phyloP scores from a whole-genome alignment of 1,140 invertebrate genomes.

The Drosophila mayri region DNA sequence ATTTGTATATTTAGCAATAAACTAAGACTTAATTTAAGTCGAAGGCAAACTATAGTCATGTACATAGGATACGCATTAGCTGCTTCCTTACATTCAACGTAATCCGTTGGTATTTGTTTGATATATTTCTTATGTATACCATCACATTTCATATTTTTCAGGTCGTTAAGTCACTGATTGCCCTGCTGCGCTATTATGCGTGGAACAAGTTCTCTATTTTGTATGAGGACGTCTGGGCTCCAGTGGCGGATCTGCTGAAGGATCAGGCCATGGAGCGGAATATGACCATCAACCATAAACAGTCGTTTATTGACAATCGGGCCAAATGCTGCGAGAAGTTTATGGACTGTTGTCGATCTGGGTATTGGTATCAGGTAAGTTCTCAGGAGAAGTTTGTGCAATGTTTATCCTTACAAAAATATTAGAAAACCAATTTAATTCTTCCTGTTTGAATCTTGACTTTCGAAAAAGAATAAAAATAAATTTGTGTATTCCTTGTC shows the following conservation, averaged over 20 bases:
- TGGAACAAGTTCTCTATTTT: slow-evolving; percentile 98
- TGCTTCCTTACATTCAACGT: no score
- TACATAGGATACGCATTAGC: not conserved
- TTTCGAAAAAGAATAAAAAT: not conserved
- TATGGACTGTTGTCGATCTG: slow-evolving; percentile 89
- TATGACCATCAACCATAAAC: slow-evolving; percentile 92
- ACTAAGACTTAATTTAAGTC: not conserved
- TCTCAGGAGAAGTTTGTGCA: no score
- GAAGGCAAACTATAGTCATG: slow-evolving; percentile 5
- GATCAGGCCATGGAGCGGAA: slow-evolving; percentile 90
- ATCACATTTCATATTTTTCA: slow-evolving; percentile 83
- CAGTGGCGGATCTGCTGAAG: slow-evolving; percentile 91
- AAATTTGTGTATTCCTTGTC: no score
- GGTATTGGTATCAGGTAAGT: slow-evolving; percentile 90
- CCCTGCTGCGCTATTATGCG: slow-evolving; percentile 94
- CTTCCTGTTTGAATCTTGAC: no score
- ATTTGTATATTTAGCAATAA: not conserved
- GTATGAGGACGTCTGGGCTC: slow-evolving; percentile 92
- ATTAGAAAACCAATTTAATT: not conserved
- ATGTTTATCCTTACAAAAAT: not conserved
- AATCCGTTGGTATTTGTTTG: slow-evolving; percentile 2
- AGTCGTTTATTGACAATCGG: slow-evolving; percentile 87
- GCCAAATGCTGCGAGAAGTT: slow-evolving; percentile 91
- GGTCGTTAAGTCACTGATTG: slow-evolving; percentile 97
- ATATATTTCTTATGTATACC: not conserved